A percentile compares a stretch with the other conserved stretches of the same genome.
phyloP scores from a whole-genome alignment of 2,797 vertebrate species.

The Parambassis ranga region DNA sequence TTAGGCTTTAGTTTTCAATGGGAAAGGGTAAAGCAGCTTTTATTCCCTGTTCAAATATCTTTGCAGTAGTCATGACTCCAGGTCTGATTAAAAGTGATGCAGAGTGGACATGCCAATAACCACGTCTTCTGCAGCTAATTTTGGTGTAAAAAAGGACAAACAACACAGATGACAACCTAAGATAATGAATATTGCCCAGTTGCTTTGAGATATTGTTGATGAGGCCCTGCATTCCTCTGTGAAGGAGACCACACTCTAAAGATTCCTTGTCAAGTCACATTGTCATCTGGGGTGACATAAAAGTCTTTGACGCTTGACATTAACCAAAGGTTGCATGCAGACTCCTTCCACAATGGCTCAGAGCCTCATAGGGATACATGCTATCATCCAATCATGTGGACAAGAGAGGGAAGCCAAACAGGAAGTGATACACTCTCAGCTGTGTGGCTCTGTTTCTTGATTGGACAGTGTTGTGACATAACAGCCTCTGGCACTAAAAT shows the following conservation, averaged over 20 bases:
- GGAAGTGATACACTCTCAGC: conserved; percentile 62
- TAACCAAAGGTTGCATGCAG: conserved; percentile 83
- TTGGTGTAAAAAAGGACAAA: too few relatives aligned
- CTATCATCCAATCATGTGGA: conserved; percentile 44
- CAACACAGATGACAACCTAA: not conserved
- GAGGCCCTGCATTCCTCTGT: conserved; percentile 51
- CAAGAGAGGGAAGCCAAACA: conserved; percentile 2
- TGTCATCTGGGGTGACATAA: conserved; percentile 76
- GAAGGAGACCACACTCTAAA: conserved; percentile 52
- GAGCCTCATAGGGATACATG: conserved; percentile 38
- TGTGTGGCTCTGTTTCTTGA: conserved; percentile 22
- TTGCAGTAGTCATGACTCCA: too few relatives aligned
- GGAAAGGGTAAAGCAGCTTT: too few relatives aligned
- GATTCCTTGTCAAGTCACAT: conserved; percentile 74
- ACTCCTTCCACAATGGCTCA: conserved; percentile 61
- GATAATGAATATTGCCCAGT: conserved; percentile 48
- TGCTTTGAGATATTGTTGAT: conserved; percentile 62
- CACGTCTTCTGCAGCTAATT: too few relatives aligned
- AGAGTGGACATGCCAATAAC: too few relatives aligned
- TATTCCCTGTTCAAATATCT: too few relatives aligned
- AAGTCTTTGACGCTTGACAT: conserved; percentile 79
- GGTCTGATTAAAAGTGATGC: too few relatives aligned
- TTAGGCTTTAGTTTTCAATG: too few relatives aligned
- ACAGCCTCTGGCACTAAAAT: conserved; percentile 43
- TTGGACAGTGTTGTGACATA: conserved; percentile 46